Conservation (phyloP, 2,888 invertebrate species). For the Brachyptera risi region DNA sequence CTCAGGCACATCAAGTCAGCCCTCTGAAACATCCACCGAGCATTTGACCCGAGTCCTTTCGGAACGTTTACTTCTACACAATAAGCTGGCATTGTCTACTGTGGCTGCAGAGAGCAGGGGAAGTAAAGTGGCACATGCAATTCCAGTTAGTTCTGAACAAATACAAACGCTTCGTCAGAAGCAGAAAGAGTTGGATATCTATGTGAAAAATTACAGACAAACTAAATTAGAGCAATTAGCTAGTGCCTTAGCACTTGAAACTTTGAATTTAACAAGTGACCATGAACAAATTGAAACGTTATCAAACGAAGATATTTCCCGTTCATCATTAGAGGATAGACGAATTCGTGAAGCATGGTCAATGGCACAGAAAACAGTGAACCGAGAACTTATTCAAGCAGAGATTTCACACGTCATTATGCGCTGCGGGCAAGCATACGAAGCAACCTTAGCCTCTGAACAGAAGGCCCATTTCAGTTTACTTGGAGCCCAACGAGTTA, state of each 20-base stretch:
- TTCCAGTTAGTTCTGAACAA: background rate
- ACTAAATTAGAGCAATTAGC: conserved; percentile 66
- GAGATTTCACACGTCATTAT: conserved; percentile 71
- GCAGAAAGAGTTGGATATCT: conserved; percentile 59
- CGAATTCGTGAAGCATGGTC: conserved; percentile 72
- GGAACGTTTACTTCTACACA: conserved; percentile 49
- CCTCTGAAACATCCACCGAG: conserved; percentile 52
- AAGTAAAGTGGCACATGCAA: conserved; percentile 39
- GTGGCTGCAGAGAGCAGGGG: conserved; percentile 36
- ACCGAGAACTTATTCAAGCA: conserved; percentile 69
- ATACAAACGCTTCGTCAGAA: conserved; percentile 48
- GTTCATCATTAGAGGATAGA: conserved; percentile 51
- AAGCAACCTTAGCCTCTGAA: conserved; percentile 53
- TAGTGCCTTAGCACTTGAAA: conserved; percentile 64
- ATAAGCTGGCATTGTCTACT: conserved; percentile 52
- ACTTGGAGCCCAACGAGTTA: conserved; percentile 63
- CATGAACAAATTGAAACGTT: conserved; percentile 22
- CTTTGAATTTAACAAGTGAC: conserved; percentile 52
- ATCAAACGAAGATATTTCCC: background rate
- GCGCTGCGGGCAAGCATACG: conserved; percentile 66
- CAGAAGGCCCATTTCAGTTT: conserved; percentile 54
- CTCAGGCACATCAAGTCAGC: conserved; percentile 44
- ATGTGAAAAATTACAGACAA: conserved; percentile 61
- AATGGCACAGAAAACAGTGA: conserved; percentile 69
- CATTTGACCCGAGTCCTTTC: conserved; percentile 73